These are phyloP conservation scores for Heliornis fulica DNA, from an alignment of 2,113 vertebrate genomes.

Conservation along the genomic window DNA sequence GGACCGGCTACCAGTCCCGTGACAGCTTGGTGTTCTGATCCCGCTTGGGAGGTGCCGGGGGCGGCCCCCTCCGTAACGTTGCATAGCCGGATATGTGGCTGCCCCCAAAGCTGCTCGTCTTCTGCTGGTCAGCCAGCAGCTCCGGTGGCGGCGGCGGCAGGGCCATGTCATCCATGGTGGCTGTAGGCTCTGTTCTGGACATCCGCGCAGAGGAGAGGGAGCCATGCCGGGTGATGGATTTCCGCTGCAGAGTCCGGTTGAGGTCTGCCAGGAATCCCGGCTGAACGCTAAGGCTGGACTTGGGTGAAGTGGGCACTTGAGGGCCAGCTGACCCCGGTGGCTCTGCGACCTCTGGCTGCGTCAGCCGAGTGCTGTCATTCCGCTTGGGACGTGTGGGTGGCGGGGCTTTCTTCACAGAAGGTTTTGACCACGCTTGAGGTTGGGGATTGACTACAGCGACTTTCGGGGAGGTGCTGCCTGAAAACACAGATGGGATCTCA, in stretches of 20 bases:
- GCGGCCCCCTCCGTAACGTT: constrained; percentile 90
- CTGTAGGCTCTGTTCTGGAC: constrained; percentile 82
- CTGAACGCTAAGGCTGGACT: constrained; percentile 86
- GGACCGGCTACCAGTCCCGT: constrained; percentile 84
- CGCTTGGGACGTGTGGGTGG: constrained; percentile 84
- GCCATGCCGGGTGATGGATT: constrained; percentile 90
- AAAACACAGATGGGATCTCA: constrained; percentile 76
- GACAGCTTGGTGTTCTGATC: constrained; percentile 95
- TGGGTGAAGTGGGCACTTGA: constrained; percentile 87
- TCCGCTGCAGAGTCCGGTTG: constrained; percentile 91
- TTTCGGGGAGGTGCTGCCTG: constrained; percentile 77
- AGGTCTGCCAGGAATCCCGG: constrained; percentile 95
- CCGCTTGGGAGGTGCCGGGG: constrained; percentile 91
- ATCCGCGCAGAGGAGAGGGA: constrained; percentile 84
- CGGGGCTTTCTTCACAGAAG: constrained; percentile 86
- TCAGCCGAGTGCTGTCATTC: constrained; percentile 83
- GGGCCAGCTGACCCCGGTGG: constrained; percentile 36
- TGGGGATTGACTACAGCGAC: constrained; percentile 94
- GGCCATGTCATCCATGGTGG: constrained; percentile 94
- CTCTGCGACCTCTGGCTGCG: constrained; percentile 69
- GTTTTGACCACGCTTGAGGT: constrained; percentile 86
- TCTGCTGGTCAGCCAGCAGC: constrained; percentile 85
- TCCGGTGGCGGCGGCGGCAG: constrained; percentile 91
- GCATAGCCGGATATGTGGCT: constrained; percentile 95
- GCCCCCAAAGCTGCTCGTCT: constrained; percentile 77